Evolutionary conservation across 2,113 vertebrate species (phyloP), one percentile per base, ranked within the genome.

Genomic region (Albula goreensis): DNA sequence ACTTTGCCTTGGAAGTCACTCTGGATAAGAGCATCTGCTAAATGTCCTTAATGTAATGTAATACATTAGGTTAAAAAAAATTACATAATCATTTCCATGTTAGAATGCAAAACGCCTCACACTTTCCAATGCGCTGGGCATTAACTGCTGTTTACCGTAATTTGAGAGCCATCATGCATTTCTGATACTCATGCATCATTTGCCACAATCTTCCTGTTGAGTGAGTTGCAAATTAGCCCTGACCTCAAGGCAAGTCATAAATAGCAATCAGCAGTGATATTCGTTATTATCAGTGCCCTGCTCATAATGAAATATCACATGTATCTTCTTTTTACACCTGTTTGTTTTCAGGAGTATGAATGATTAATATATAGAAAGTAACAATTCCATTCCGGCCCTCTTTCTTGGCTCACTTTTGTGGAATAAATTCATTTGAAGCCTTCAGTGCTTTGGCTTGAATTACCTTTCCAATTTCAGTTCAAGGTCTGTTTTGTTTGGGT

Each of bases 401-500:
- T 74, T 74, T 74, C 8, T 74, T 74, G n/a, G 4, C 17, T 70
- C n/a, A n/a, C n/a, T 70, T 25, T 2, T 31, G 70, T 10, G 70
- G 31, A 74, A 74, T 74, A 74, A 74, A 25, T 74, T 74, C 70
- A 74, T 74, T 10, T 74, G 70, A 74, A n/a, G 70, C 70, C 31
- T 22, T 74, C n/a, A 31, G 22, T 11, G 70, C 8, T 22, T n/a
- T 10, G n/a, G 70, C 70, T 31, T 25, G 70, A 74, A 74, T 74
- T 74, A 74, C 70, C 70, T 74, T 74, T 74, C 70, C 70, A n/a
- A 74, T 74, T 74, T 74, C 70, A 31, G 4, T 22, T 74, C 22
- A 31, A 74, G 70, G 70, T 74, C n/a, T 74, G 8, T 74, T 74
- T 74, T 74, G 70, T 74, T 74, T 74, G 70, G 70, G 70, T 74